Evolutionary conservation across 2,888 invertebrate species (phyloP).

Genomic region (Cerceris rybyensis): DNA sequence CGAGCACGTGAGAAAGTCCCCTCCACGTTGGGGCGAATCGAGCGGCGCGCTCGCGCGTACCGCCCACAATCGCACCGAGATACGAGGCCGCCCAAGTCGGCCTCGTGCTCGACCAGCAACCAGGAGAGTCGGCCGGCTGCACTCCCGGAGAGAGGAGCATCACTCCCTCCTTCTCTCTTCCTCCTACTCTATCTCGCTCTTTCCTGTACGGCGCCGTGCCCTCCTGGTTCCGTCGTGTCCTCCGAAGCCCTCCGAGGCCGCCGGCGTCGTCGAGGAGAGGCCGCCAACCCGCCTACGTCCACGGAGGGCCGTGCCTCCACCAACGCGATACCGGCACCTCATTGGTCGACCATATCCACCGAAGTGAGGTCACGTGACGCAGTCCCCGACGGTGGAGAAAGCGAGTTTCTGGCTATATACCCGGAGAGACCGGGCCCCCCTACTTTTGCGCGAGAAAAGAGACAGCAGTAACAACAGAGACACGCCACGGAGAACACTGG

Average conservation of each 20-base stretch:
- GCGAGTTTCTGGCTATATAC: slow-evolving; percentile 14
- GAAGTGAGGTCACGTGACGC: slow-evolving; percentile 73
- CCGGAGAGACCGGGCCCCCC: slow-evolving; percentile 50
- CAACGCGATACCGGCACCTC: slow-evolving; percentile 75
- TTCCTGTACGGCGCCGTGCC: slow-evolving; percentile 40
- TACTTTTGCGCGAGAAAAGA: slow-evolving; percentile 53
- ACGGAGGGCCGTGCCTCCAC: slow-evolving; percentile 81
- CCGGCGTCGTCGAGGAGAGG: slow-evolving; percentile 55
- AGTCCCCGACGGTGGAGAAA: slow-evolving; percentile 48
- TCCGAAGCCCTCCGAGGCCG: slow-evolving; percentile 55
- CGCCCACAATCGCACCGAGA: slow-evolving; percentile 77
- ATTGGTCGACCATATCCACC: slow-evolving; percentile 72
- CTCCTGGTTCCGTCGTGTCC: slow-evolving; percentile 51
- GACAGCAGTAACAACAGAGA: slow-evolving; percentile 78
- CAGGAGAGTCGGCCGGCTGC: slow-evolving; percentile 76
- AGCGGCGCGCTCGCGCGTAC: slow-evolving; percentile 77
- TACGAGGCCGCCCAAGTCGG: slow-evolving; percentile 75
- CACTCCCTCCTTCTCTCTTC: too few relatives aligned
- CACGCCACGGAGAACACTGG: slow-evolving; percentile 73
- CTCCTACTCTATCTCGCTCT: too few relatives aligned
- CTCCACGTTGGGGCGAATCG: slow-evolving; percentile 61
- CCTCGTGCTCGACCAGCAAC: slow-evolving; percentile 66
- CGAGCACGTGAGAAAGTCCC: slow-evolving; percentile 78
- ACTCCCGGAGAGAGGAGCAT: slow-evolving; percentile 64
- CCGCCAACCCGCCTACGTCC: slow-evolving; percentile 80